phyloP scores from a whole-genome alignment of 2,888 invertebrate genomes.

The Lucinisca nassula region DNA sequence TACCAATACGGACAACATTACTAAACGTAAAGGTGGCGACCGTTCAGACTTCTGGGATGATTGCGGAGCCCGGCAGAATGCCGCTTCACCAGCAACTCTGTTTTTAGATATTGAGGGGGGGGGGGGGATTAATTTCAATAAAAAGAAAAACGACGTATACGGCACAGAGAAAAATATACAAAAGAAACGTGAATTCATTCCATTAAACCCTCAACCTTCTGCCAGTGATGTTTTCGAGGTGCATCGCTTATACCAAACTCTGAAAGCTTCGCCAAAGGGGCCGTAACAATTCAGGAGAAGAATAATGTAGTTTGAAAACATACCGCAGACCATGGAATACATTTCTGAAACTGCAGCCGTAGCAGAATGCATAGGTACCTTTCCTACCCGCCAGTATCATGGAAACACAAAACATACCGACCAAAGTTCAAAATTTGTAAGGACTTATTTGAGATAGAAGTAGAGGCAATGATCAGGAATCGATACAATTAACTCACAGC shows the following conservation, averaged over 20 bases:
- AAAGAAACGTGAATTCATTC: not conserved
- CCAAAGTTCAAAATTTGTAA: not conserved
- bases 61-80: slow-evolving; percentile 23
- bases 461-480: too few relatives aligned
- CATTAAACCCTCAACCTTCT: not conserved
- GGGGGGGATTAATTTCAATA: not conserved
- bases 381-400: not conserved
- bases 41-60: slow-evolving; percentile 36
- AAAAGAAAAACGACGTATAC: not conserved
- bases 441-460: slow-evolving; percentile 13
- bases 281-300: not conserved
- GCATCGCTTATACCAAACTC: not conserved
- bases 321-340: not conserved
- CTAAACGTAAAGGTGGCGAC: not conserved
- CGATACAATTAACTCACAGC: too few relatives aligned
- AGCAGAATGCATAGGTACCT: not conserved
- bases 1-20: not conserved
- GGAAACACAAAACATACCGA: not conserved
- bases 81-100: not conserved
- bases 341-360: not conserved
- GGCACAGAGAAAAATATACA: not conserved
- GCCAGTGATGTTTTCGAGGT: not conserved
- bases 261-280: not conserved
- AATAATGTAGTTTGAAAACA: not conserved
- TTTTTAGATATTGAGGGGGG: not conserved